Evolutionary conservation across 2,888 invertebrate genomes (phyloP).

Genomic region (Acronicta alni): DNA sequence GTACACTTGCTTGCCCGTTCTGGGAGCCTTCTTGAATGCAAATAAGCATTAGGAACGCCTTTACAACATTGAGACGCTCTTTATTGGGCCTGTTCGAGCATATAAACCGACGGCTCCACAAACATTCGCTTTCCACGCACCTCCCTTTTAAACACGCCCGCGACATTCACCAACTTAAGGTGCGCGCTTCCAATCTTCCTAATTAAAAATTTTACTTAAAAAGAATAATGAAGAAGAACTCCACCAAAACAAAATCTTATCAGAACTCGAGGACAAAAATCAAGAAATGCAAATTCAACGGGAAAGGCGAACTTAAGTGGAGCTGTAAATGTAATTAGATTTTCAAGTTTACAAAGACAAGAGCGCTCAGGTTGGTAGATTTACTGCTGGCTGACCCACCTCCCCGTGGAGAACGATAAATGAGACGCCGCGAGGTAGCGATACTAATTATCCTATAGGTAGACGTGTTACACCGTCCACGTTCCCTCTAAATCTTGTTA

Average conservation of each 20-base stretch:
- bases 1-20: slow-evolving; percentile 83
- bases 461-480: slow-evolving; percentile 77
- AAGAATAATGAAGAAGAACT: slow-evolving; percentile 65
- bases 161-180: slow-evolving; percentile 50
- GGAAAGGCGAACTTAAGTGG: slow-evolving; percentile 83
- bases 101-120: slow-evolving; percentile 77
- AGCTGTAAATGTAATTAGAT: slow-evolving; percentile 89
- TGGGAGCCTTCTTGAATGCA: slow-evolving; percentile 86
- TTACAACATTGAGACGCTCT: slow-evolving; percentile 85
- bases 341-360: slow-evolving; percentile 88
- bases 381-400: slow-evolving; percentile 87
- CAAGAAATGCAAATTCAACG: slow-evolving; percentile 84
- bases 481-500: slow-evolving; percentile 82
- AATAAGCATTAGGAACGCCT: slow-evolving; percentile 87
- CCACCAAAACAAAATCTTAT: slow-evolving; percentile 73
- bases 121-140: slow-evolving; percentile 72
- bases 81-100: slow-evolving; percentile 83
- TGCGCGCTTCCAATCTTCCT: slow-evolving; percentile 50
- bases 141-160: slow-evolving; percentile 59
- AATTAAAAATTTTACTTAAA: slow-evolving; percentile 56
- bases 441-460: slow-evolving; percentile 88
- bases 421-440: slow-evolving; percentile 87
- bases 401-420: slow-evolving; percentile 85
- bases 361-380: slow-evolving; percentile 87
- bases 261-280: slow-evolving; percentile 76